phyloP scores from a whole-genome alignment of 2,888 invertebrate genomes.

The Lepidonotus clava region DNA sequence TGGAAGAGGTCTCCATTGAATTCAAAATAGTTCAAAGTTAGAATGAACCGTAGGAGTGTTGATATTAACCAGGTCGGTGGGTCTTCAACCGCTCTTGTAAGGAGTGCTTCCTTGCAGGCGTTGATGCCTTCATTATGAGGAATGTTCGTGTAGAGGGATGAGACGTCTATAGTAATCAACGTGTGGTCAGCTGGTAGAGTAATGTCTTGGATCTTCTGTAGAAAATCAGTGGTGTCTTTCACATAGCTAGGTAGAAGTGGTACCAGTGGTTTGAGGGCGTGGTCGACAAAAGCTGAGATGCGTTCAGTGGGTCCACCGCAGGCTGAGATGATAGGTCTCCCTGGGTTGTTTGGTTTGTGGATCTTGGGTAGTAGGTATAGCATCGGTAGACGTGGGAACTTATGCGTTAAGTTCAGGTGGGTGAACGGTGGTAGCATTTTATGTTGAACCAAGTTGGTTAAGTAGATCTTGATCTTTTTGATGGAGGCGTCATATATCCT shows the following conservation, averaged over 20 bases:
- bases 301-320: not conserved
- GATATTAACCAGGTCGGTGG: not conserved
- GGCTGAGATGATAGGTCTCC: not conserved
- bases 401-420: no score
- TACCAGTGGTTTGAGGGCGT: not conserved
- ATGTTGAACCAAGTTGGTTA: no score
- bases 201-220: not conserved
- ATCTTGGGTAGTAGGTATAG: not conserved
- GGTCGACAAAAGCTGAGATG: not conserved
- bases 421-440: no score
- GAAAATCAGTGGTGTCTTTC: not conserved
- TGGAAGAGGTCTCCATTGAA: not conserved
- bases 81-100: not conserved
- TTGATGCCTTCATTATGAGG: not conserved
- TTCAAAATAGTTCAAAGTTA: not conserved
- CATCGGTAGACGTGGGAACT: not conserved
- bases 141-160: not conserved
- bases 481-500: no score
- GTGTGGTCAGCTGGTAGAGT: not conserved
- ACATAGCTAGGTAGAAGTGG: not conserved
- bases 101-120: not conserved
- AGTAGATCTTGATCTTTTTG: no score
- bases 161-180: not conserved
- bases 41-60: not conserved
- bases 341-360: not conserved